These are phyloP conservation scores for Spisula solida DNA, from an alignment of 2,888 invertebrate species.

Conservation along the genomic window DNA sequence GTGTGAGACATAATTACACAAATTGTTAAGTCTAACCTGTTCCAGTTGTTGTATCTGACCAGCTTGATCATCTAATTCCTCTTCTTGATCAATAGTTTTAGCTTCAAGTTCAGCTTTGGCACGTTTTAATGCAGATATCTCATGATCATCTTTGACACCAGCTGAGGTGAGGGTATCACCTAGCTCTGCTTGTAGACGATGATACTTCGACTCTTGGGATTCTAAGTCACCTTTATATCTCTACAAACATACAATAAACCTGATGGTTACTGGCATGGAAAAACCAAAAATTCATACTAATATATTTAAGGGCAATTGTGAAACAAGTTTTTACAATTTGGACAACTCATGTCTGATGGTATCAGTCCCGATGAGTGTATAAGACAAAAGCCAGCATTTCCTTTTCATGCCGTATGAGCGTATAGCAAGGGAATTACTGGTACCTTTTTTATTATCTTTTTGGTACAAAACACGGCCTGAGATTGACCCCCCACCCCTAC, in stretches of 20 bases:
- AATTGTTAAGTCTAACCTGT: constrained; percentile 89
- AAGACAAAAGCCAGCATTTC: too few relatives aligned
- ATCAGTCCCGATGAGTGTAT: too few relatives aligned
- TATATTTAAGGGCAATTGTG: too few relatives aligned
- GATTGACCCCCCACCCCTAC: too few relatives aligned
- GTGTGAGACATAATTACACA: not conserved
- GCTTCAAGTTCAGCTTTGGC: constrained; percentile 95
- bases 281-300: too few relatives aligned
- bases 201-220: constrained; percentile 94
- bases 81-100: constrained; percentile 93
- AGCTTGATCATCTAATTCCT: constrained; percentile 98
- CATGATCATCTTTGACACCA: constrained; percentile 89
- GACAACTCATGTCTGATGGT: too few relatives aligned
- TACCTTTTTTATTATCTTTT: too few relatives aligned
- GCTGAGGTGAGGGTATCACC: constrained; percentile 94
- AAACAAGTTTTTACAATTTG: too few relatives aligned
- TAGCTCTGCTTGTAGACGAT: constrained; percentile 93
- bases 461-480: too few relatives aligned
- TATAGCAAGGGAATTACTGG: too few relatives aligned
- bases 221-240: constrained; percentile 89
- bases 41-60: constrained; percentile 96
- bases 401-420: too few relatives aligned
- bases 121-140: constrained; percentile 92
- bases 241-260: constrained; percentile 35
- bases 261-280: too few relatives aligned